Conservation (phyloP, 2,888 invertebrate species). For the Ptilodon capucinus region DNA sequence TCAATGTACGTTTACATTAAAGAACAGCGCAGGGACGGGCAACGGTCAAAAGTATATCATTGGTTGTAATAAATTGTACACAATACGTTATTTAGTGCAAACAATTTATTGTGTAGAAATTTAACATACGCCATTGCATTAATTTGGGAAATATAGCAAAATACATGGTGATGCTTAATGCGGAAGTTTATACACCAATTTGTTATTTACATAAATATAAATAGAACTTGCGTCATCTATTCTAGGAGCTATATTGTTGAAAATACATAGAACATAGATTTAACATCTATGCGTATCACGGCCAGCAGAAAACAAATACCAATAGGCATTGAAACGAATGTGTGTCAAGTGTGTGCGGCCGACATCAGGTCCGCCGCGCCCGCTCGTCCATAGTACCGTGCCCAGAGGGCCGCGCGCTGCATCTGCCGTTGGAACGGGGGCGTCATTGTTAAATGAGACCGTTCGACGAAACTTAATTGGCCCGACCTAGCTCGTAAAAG, state of each 20-base stretch:
- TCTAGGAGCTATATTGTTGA: conserved; percentile 4
- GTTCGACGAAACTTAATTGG: conserved; percentile 75
- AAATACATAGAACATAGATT: not conserved
- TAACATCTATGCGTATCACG: conserved; percentile 29
- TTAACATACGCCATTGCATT: not conserved
- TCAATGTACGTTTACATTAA: conserved; percentile 40
- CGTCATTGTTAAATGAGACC: conserved; percentile 59
- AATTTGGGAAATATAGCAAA: not conserved
- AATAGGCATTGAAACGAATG: conserved; percentile 71
- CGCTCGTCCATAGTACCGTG: too few relatives aligned
- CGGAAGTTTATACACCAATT: conserved; percentile 20
- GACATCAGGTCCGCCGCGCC: conserved; percentile 47
- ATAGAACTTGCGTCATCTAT: conserved; percentile 13
- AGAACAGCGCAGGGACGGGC: not conserved
- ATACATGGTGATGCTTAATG: not conserved
- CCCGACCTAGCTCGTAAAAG: conserved; percentile 80
- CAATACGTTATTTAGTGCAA: conserved; percentile 1
- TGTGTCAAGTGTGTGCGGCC: conserved; percentile 70
- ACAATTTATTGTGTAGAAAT: not conserved
- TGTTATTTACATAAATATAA: conserved; percentile 4
- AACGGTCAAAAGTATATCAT: not conserved
- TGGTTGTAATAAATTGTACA: not conserved
- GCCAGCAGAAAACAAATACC: conserved; percentile 54
- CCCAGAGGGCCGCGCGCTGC: conserved; percentile 46
- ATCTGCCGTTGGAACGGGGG: conserved; percentile 56